Evolutionary conservation across 2,113 vertebrate genomes (phyloP), one percentile per base, ranked within the genome.

Genomic region (Sciurus niger): DNA sequence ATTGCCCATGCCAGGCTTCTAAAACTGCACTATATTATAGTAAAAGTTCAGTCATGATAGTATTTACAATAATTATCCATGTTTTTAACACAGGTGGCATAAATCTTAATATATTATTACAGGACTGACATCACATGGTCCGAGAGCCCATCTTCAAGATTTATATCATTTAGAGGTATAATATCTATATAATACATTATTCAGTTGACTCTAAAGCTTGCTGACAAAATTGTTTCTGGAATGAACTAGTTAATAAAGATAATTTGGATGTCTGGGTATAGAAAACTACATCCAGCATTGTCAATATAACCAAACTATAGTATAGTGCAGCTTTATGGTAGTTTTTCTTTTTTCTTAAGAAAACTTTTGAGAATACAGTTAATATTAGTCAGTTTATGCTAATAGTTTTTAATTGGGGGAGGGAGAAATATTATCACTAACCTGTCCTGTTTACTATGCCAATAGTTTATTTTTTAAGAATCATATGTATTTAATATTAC

Each of bases 1-100:
- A 78, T 97, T 98, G 95, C 97, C 98, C 97, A 95, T 98, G 98
- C 98, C 98, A 98, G 98, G 98, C 98, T 98, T 98, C 98, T 98
- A 99, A 99, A 99, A 99, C 99, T 99, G 99, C 99, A 99, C 99
- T 99, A 99, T 99, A 99, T 99, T 99, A 99, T 99, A 99, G 99
- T 98, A 97, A 98, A 98, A 98, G 95, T 98, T 98, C 98, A 98
- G 97, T 98, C 98, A 32, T 98, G 98, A 97, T 98, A 98, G 98
- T 98, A 98, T 98, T 98, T 99, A 98, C 98, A 98, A 96, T 99
- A 98, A 98, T 98, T 98, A 98, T 99, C 99, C 99, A 99, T 99
- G 99, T 99, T 98, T 99, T 98, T 98, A 98, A 99, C 98, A 98
- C 99, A 99, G 99, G 99, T 99, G 99, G 98, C 99, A 99, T 99